A percentile compares a stretch with the other conserved stretches of the same genome.
phyloP scores from a whole-genome alignment of 1,140 invertebrate species.

The Calephelis nemesis region DNA sequence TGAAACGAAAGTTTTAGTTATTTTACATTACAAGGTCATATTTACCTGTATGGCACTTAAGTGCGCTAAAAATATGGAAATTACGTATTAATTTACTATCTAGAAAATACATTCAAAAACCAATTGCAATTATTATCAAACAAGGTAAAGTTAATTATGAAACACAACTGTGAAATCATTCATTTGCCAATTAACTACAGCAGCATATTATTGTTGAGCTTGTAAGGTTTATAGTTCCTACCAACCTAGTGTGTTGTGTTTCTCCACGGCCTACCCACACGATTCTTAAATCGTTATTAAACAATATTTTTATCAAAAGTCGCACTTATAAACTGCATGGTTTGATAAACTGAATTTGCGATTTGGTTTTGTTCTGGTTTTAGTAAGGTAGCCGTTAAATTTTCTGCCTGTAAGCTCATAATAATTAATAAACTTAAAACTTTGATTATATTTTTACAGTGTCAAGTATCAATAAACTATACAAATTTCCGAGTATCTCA shows the following conservation, averaged over 20 bases:
- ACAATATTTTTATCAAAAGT: no score
- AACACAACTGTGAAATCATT: constrained; percentile 15
- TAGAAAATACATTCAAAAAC: constrained; percentile 14
- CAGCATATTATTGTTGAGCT: constrained; percentile 36
- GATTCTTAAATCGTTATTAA: not conserved
- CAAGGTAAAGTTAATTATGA: not conserved
- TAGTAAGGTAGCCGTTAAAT: no score
- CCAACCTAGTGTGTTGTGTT: not conserved
- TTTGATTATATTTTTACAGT: no score
- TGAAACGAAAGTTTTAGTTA: not conserved
- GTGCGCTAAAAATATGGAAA: constrained; percentile 75
- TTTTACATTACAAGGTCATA: constrained; percentile 39
- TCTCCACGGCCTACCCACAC: not conserved
- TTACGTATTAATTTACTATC: constrained; percentile 39
- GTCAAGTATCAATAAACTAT: no score
- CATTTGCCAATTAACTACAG: constrained; percentile 17
- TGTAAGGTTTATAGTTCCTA: constrained; percentile 3
- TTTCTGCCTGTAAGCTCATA: no score
- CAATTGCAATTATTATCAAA: constrained; percentile 15
- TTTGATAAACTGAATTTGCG: no score
- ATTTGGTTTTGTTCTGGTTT: no score
- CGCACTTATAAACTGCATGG: no score
- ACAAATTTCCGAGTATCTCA: no score
- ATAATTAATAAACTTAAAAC: no score
- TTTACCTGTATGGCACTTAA: constrained; percentile 72